Evolutionary conservation across 2,888 invertebrate species (phyloP), one percentile per base, ranked within the genome.

Genomic region (Drosophila recens): DNA sequence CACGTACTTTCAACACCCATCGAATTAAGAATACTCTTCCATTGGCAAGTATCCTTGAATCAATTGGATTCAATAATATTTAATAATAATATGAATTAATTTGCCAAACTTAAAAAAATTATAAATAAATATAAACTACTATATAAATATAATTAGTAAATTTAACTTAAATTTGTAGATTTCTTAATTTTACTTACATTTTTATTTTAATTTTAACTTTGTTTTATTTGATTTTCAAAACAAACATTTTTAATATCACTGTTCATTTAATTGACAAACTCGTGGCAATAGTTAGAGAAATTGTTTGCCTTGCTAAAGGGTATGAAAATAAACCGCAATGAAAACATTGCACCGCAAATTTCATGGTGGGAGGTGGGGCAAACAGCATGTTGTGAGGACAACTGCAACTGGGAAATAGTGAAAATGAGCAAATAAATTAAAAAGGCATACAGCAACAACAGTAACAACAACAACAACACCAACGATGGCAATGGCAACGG

Each of bases 341-440:
- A 72, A 78, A 80, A 72, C 68, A 80, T 66, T 20, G 63, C 64
- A 59, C 70, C 56, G 57, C 65, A 75, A 65, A 65, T 72, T 57
- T 67, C 48, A 51, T 71, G 56, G 63, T 38, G 43, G 34, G 48
- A 34, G 40, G 61, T 11, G 15, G 34, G 36, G 58, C 51, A 62
- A 62, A 45, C 20, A 54, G 58, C 48, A 57, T 58, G 58, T 40
- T 61, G 70, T 33, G 65, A 79, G 75, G 76, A 75, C 67, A 74
- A 71, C 59, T 66, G 78, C 68, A 75, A 71, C 75, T 72, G 79
- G 63, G 69, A 87, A 82, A 82, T 79, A 36, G 80, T 82, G 87
- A 82, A 89, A 89, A 90, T 89, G 87, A 90, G 90, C 88, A 88
- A 75, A 87, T 89, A 87, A 89, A 87, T 87, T 87, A 87, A 89